phyloP scores from a whole-genome alignment of 2,888 invertebrate species.

The Aphodius granarius region DNA sequence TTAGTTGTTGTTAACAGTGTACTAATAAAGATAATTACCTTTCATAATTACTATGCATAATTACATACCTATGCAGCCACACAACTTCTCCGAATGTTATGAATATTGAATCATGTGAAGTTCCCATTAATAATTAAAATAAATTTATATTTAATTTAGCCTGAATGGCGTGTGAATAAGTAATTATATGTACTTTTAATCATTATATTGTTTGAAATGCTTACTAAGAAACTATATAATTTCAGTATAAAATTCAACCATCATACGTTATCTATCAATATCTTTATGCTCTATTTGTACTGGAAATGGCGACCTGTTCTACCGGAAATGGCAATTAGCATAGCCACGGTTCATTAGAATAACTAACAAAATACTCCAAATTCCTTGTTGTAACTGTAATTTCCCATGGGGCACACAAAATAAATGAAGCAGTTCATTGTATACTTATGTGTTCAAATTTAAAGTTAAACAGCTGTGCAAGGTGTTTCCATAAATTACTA shows the following conservation, averaged over 20 bases:
- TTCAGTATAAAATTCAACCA: neutral
- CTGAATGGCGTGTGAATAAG: neutral
- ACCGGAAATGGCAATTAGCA: neutral
- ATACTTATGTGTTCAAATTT: neutral
- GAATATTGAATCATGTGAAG: neutral
- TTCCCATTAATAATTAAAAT: neutral
- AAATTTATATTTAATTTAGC: neutral
- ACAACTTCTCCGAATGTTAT: neutral
- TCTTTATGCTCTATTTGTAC: neutral
- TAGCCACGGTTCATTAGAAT: neutral
- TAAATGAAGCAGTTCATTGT: neutral
- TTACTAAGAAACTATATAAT: neutral
- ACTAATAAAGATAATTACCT: neutral
- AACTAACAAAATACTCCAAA: neutral
- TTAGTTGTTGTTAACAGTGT: neutral
- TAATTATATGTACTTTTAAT: neutral
- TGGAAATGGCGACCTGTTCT: neutral
- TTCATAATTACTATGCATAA: neutral
- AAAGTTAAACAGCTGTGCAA: neutral
- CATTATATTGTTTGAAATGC: neutral
- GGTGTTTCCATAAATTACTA: neutral
- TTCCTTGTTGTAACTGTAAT: neutral
- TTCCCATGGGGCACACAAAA: neutral
- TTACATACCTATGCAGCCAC: neutral
- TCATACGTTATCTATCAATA: neutral